Conservation (phyloP, 1,140 invertebrate species). For the Ips typographus region DNA sequence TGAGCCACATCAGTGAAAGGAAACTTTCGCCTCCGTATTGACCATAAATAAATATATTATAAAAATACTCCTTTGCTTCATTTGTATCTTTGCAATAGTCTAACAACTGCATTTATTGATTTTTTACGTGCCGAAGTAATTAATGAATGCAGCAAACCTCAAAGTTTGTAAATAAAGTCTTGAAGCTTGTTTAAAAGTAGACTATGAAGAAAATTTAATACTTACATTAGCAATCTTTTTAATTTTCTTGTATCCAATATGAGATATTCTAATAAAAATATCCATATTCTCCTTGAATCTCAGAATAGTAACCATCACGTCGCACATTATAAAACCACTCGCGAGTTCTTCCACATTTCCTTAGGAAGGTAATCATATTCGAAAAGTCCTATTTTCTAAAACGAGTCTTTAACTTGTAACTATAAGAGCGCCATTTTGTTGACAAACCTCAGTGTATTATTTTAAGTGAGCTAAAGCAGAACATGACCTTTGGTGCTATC, state of each 20-base stretch:
- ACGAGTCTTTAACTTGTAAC: no score
- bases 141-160: not conserved
- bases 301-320: conserved; percentile 7
- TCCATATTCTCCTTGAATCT: conserved; percentile 17
- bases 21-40: no score
- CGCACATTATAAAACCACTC: conserved; percentile 16
- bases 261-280: conserved; percentile 24
- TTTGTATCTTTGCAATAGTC: no score
- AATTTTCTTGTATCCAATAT: conserved; percentile 22
- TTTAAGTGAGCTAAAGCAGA: no score
- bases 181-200: no score
- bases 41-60: no score
- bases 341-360: conserved; percentile 6
- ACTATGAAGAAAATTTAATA: not conserved
- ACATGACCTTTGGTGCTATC: no score
- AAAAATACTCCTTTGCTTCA: no score
- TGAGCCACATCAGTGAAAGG: no score
- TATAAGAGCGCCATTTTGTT: no score
- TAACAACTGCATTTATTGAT: not conserved
- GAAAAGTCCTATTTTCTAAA: no score
- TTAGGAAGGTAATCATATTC: conserved; percentile 11
- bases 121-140: conserved; percentile 2
- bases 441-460: no score
- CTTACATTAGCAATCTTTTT: conserved; percentile 30
- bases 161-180: not conserved